These are phyloP conservation scores for Cerastis rubricosa DNA, from an alignment of 2,888 invertebrate species.

Conservation along the genomic window DNA sequence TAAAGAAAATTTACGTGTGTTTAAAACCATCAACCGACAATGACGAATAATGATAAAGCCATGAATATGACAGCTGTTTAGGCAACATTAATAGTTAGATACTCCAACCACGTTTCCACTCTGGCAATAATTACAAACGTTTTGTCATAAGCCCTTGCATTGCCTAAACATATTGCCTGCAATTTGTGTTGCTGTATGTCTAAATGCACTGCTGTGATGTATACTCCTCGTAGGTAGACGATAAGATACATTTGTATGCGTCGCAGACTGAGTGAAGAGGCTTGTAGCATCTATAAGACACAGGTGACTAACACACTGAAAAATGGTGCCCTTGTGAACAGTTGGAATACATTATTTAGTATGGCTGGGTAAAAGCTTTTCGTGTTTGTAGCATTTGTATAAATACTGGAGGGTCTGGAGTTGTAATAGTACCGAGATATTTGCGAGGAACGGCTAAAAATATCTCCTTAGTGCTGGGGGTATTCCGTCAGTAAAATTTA, in stretches of 20 bases:
- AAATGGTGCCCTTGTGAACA: constrained; percentile 73
- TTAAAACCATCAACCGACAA: constrained; percentile 10
- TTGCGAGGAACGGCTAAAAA: background rate
- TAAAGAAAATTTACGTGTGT: background rate
- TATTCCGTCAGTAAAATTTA: background rate
- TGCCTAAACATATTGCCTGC: constrained; percentile 52
- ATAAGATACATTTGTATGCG: constrained; percentile 79
- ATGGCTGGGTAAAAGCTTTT: constrained; percentile 58
- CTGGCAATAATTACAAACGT: constrained; percentile 52
- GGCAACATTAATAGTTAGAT: constrained; percentile 28
- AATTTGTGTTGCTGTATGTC: constrained; percentile 51
- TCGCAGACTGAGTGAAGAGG: constrained; percentile 76
- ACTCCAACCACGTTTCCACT: constrained; percentile 46
- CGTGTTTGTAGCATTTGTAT: constrained; percentile 44
- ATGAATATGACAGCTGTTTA: constrained; percentile 36
- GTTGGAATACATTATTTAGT: constrained; percentile 70
- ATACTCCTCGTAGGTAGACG: constrained; percentile 47
- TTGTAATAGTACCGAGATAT: background rate
- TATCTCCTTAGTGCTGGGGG: too few species aligned
- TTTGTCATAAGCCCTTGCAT: constrained; percentile 57
- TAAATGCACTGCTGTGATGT: constrained; percentile 55
- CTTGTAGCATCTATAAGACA: constrained; percentile 76
- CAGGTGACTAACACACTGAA: constrained; percentile 79
- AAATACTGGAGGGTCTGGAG: constrained; percentile 17
- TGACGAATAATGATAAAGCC: constrained; percentile 28